Conservation (phyloP, 2,797 vertebrate species). For the Melopsittacus undulatus region DNA sequence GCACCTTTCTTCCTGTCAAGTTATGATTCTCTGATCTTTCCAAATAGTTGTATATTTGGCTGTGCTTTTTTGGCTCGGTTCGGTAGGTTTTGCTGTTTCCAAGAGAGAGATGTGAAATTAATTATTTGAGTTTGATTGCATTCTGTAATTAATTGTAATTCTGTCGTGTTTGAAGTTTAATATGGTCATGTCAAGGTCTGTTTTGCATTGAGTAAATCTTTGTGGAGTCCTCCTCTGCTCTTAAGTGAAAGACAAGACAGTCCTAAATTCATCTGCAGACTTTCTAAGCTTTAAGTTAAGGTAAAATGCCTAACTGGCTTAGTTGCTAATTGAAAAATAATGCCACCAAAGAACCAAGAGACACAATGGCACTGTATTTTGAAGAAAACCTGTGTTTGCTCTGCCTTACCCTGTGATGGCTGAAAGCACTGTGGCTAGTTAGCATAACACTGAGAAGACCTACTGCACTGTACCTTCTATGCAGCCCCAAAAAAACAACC, state of each 20-base stretch:
- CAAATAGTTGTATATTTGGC: neutral
- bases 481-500: neutral
- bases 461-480: rapidly evolving
- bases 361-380: neutral
- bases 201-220: neutral
- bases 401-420: neutral
- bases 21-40: neutral
- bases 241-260: neutral
- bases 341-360: neutral
- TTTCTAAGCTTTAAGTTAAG: neutral
- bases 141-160: neutral
- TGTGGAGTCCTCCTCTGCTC: neutral
- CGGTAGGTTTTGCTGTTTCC: neutral
- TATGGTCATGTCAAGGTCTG: neutral
- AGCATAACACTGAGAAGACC: neutral
- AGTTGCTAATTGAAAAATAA: neutral
- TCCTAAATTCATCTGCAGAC: neutral
- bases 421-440: neutral
- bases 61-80: neutral
- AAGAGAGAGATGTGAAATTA: neutral
- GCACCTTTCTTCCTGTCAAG: neutral
- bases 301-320: neutral
- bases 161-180: neutral
- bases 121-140: neutral
- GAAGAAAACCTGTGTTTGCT: neutral